phyloP scores from a whole-genome alignment of 1,140 invertebrate species.

The Drosophila sturtevanti region DNA sequence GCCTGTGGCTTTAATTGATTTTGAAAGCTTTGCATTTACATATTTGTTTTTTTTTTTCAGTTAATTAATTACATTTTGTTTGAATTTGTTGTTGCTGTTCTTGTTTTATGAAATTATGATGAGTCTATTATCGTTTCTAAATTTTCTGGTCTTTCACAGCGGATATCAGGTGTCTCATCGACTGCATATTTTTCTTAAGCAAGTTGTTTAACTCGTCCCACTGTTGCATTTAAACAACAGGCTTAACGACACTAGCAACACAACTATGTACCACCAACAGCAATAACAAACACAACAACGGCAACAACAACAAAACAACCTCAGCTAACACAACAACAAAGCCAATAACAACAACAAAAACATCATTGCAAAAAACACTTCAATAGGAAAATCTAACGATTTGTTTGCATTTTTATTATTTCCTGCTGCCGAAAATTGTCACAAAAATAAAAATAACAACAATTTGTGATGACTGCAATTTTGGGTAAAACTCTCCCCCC shows the following conservation, averaged over 20 bases:
- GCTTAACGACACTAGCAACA: constrained; percentile 43
- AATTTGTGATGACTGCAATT: constrained; percentile 39
- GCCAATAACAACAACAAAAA: constrained; percentile 37
- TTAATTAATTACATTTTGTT: constrained; percentile 44
- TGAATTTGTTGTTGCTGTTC: neutral
- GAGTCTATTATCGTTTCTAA: neutral
- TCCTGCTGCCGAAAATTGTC: constrained; percentile 73
- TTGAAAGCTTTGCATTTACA: constrained; percentile 61
- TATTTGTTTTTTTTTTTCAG: constrained; percentile 28
- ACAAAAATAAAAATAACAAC: constrained; percentile 75
- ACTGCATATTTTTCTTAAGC: neutral
- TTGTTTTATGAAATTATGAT: constrained; percentile 10
- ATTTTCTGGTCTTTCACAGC: neutral
- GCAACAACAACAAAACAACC: constrained; percentile 19
- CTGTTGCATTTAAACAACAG: constrained; percentile 52
- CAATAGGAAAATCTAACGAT: constrained; percentile 75
- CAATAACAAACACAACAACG: constrained; percentile 38
- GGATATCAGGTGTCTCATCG: too few relatives aligned
- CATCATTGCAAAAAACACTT: constrained; percentile 51
- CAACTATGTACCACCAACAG: constrained; percentile 27
- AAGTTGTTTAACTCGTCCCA: constrained; percentile 18
- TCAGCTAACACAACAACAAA: constrained; percentile 31
- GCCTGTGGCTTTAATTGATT: constrained; percentile 63
- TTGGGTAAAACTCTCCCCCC: constrained; percentile 27
- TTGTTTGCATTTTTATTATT: constrained; percentile 81